Evolutionary conservation across 2,113 vertebrate genomes (phyloP), one percentile per base, ranked within the genome.

Genomic region (Anhinga rufa): DNA sequence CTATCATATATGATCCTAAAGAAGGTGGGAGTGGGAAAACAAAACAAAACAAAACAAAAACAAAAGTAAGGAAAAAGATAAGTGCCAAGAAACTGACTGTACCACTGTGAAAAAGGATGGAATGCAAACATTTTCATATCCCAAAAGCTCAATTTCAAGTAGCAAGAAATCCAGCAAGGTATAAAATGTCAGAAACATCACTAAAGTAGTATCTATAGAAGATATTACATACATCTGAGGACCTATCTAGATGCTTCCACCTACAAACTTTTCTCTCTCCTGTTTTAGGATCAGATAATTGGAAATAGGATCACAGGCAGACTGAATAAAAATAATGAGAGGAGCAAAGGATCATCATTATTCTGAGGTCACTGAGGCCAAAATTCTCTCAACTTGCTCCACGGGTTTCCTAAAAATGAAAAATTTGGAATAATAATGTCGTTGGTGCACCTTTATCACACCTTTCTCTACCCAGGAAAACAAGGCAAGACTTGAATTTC

Each of bases 1-100:
- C 99, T 83, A 99, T 98, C 99, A 99, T 99, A 86, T 99, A 99
- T 46, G 99, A 99, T n/a, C 99, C 99, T 99, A 97, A 82, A 90
- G 90, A 74, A 65, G 49, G 2, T 14, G 32, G 24, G 6, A 84
- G 26, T 20, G 17, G 16, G 24, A 58, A 65, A 77, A 8, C 10
- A 12, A 12, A 31, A 25, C n/a, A 17, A 48, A 38, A 8, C 15
- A 44, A 46, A 46, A 17, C 44, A 46, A n/a, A 18, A 68, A 51
- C 1, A 8, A 5, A 4, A 69, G 48, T 94, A 46, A 82, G n/a
- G 21, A 78, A 65, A 75, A 68, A 25, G 6, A 71, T 40, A 60
- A 89, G 68, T 51, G 40, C 8, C 31, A 86, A 62, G 14, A 89
- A 91, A 85, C 7, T 21, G 29, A 65, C 28, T 24, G 9, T 36